Percentiles rank a stretch among this genome's conserved stretches.
These are phyloP conservation scores for Chamaedrilus cognettii DNA, from an alignment of 2,888 invertebrate species.

Conservation along the genomic window DNA sequence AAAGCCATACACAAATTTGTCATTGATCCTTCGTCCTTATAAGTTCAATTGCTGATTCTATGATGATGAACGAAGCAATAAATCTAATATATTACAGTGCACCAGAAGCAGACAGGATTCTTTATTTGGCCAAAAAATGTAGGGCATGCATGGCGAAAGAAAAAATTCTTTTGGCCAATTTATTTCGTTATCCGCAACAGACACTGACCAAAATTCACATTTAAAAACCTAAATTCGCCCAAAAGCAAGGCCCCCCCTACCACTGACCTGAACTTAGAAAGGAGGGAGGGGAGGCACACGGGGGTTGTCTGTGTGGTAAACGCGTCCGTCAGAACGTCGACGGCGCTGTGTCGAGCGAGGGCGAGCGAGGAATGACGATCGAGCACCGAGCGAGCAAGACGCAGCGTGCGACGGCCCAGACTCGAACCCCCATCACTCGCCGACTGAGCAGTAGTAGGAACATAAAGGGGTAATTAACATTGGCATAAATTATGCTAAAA, in stretches of 20 bases:
- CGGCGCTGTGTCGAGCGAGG: slow-evolving; percentile 31
- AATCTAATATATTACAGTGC: no score
- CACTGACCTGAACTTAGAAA: slow-evolving; percentile 56
- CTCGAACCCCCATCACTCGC: slow-evolving; percentile 47
- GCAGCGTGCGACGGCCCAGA: slow-evolving; percentile 43
- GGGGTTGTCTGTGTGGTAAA: slow-evolving; percentile 50
- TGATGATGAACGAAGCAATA: no score
- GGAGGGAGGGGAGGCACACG: slow-evolving; percentile 44
- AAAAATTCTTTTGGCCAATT: background rate
- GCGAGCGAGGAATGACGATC: slow-evolving; percentile 42
- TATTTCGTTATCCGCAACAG: background rate
- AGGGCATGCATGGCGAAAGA: background rate
- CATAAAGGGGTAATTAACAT: background rate
- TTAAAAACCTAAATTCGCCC: no score
- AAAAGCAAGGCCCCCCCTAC: no score
- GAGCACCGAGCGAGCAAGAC: slow-evolving; percentile 43
- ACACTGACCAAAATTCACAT: no score
- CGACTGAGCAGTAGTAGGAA: slow-evolving; percentile 38
- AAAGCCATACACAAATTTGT: no score
- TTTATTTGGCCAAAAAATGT: background rate
- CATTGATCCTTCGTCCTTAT: no score
- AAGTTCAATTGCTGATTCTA: no score
- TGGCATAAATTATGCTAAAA: background rate
- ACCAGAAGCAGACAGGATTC: no score
- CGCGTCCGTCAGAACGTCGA: slow-evolving; percentile 39